Percentiles rank a stretch among this genome's conserved stretches.
phyloP scores from a whole-genome alignment of 2,888 invertebrate genomes.

The Stenichneumon culpator region DNA sequence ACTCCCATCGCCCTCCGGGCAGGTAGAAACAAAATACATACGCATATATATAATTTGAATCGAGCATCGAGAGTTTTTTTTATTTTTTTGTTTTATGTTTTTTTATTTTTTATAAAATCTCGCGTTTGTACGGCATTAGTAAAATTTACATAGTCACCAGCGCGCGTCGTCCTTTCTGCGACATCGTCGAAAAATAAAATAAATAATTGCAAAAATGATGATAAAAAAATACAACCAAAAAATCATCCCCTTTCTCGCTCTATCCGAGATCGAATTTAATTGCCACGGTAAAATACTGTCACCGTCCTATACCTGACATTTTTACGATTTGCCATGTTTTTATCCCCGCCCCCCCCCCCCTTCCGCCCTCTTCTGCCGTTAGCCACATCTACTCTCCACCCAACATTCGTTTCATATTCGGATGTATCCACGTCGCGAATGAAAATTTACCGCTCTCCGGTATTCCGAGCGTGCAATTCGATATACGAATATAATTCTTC shows the following conservation, averaged over 20 bases:
- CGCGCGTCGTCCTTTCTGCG: conserved; percentile 58
- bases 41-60: conserved; percentile 62
- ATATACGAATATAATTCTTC: conserved; percentile 57
- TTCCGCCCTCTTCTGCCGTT: conserved; percentile 17
- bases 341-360: conserved; percentile 24
- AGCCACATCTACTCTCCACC: neutral
- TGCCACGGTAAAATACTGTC: conserved; percentile 77
- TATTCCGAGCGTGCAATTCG: conserved; percentile 27
- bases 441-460: conserved; percentile 34
- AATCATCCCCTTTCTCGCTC: conserved; percentile 67
- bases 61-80: conserved; percentile 27
- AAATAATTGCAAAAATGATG: neutral
- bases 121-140: conserved; percentile 58
- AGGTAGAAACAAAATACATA: conserved; percentile 52
- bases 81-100: too few species aligned
- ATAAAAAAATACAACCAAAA: conserved; percentile 40
- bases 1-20: conserved; percentile 55
- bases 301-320: conserved; percentile 74
- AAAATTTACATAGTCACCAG: conserved; percentile 66
- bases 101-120: conserved; percentile 24
- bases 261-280: conserved; percentile 76
- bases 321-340: conserved; percentile 72
- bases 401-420: conserved; percentile 55
- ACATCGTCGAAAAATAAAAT: conserved; percentile 1
- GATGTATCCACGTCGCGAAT: conserved; percentile 32